Percentiles rank a stretch among this genome's conserved stretches.
Conservation (phyloP, 2,888 invertebrate genomes). For the Diogma glabrata region DNA sequence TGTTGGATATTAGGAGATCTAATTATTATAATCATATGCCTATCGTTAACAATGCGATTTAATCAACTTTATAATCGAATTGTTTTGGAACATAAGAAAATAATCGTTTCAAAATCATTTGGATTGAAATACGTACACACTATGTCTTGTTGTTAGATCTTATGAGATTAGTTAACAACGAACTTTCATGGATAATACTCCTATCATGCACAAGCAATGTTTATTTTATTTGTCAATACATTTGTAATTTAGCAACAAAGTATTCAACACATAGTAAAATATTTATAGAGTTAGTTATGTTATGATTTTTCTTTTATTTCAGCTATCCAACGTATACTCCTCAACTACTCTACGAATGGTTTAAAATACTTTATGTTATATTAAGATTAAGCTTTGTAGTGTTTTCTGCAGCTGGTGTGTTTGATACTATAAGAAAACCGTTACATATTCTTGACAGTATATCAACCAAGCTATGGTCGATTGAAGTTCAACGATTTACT, state of each 20-base stretch:
- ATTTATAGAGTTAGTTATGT: no score
- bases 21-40: neutral
- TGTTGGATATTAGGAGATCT: neutral
- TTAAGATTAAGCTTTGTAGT: neutral
- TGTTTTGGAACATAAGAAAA: neutral
- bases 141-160: neutral
- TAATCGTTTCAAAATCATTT: neutral
- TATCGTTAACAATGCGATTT: neutral
- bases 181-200: neutral
- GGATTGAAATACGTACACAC: neutral
- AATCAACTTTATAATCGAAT: neutral
- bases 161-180: neutral
- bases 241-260: neutral
- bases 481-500: neutral
- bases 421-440: neutral
- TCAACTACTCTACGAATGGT: neutral
- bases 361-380: neutral
- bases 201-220: constrained; percentile 6
- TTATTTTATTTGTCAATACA: neutral
- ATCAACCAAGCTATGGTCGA: neutral
- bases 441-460: neutral
- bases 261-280: neutral
- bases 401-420: neutral
- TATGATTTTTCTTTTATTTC: no score
- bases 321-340: neutral